phyloP scores from a whole-genome alignment of 2,797 vertebrate species.

The Clarias laeviceps region DNA sequence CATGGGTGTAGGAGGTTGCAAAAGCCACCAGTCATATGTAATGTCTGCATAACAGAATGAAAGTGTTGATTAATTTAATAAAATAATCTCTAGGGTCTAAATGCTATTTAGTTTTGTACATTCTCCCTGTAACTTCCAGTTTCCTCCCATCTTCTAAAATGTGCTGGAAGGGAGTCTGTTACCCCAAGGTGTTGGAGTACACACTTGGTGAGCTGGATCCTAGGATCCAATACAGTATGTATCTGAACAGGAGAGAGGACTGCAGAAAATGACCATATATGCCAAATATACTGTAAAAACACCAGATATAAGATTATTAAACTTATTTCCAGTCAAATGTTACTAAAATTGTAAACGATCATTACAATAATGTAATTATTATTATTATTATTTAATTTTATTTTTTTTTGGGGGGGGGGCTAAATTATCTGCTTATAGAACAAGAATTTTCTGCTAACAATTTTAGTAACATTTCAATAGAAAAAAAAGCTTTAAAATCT shows the following conservation, averaged over 20 bases:
- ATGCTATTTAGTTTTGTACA: not conserved
- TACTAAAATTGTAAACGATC: too few species aligned
- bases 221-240: not conserved
- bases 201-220: not conserved
- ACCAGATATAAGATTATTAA: too few species aligned
- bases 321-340: too few species aligned
- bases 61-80: not conserved
- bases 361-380: too few species aligned
- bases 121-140: not conserved
- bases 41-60: not conserved
- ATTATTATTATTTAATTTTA: too few species aligned
- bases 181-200: not conserved
- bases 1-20: conserved; percentile 4
- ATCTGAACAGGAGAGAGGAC: not conserved
- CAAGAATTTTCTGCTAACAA: too few species aligned
- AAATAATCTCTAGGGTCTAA: not conserved
- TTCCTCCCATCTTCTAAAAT: not conserved
- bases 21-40: not conserved
- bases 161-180: not conserved
- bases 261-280: too few species aligned
- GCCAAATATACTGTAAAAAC: too few species aligned
- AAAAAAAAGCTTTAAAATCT: too few species aligned
- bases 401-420: too few species aligned
- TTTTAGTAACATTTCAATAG: too few species aligned
- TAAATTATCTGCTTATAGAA: too few species aligned